Base-by-base conservation (phyloP, 1,140 invertebrate species). In the Trichonephila inaurata region DNA sequence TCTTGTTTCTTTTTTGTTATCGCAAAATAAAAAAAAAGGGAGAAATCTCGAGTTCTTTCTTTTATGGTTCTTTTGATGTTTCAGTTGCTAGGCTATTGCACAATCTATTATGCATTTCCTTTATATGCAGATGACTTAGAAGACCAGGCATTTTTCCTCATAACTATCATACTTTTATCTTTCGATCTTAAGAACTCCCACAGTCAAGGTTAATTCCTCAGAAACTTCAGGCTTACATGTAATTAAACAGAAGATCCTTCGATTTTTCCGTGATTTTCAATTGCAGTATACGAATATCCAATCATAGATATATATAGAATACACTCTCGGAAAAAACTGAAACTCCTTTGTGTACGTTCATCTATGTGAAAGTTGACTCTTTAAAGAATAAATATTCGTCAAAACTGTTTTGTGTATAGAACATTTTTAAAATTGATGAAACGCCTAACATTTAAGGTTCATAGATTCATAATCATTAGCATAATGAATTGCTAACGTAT, bases 251-350 rank as follows among this genome's bases (percentile, higher is more conserved):
- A 77, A 33, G 16, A 33, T 77, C 72, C 28, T 77, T 33, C 72
- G 72, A 77, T 28, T 40, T 19, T 77, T 77, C 72, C 72, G 28
- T 40, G 72, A 77, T 77, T 33, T 19, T n/a, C 24, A 33, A 16
- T 77, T 40, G 72, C 72, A 6, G 12, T 14, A 18, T 40, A 40
- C 16, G 28, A 19, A 16, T 77, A 18, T 77, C 72, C 18, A 28
- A 77, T 77, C 72, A 77, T 7, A 12, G 72, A 77, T 77, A 77
- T 77, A 77, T 77, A 77, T 77, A 77, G 72, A 40, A 77, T 28
- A 33, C 0, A 6, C 14, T 77, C 72, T 33, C 18, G 0, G 18
- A 33, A 18, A 40, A 51, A 51, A 51, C 7, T 10, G 10, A 51
- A 51, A 51, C 7, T 51, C 51, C 51, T 51, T 0, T 40, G 33